Percentiles rank a stretch among this genome's conserved stretches.
Evolutionary conservation across 2,113 vertebrate genomes (phyloP).

Genomic region (Jaculus jaculus): DNA sequence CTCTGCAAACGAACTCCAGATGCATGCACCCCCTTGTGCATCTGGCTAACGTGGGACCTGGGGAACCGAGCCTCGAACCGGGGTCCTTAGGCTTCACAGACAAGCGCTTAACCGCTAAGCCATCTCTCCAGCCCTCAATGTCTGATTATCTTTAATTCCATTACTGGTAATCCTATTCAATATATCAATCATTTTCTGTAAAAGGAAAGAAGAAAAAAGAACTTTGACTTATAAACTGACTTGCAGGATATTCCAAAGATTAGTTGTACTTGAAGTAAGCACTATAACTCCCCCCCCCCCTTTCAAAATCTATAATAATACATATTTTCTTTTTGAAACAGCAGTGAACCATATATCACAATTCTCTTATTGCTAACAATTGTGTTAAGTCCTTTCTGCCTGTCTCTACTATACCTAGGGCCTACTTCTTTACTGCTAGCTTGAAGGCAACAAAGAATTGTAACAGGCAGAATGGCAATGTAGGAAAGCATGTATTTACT

Average conservation of each 20-base stretch:
- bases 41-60: no score
- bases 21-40: no score
- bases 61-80: no score
- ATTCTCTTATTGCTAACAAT: background rate
- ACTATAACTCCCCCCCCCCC: background rate
- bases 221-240: background rate
- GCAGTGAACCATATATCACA: background rate
- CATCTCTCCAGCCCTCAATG: no score
- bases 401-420: background rate
- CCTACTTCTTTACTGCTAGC: background rate
- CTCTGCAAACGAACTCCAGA: no score
- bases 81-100: no score
- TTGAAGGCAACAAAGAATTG: constrained; percentile 25
- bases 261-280: constrained; percentile 31
- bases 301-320: constrained; percentile 14
- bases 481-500: background rate
- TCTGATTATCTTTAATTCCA: constrained; percentile 22
- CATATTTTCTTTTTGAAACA: constrained; percentile 37
- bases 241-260: background rate
- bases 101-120: no score
- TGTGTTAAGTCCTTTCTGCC: constrained; percentile 15
- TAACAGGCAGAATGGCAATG: background rate
- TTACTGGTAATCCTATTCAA: background rate
- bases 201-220: constrained; percentile 8
- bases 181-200: background rate